Evolutionary conservation across 2,113 vertebrate species (phyloP).

Genomic region (Elgaria multicarinata): DNA sequence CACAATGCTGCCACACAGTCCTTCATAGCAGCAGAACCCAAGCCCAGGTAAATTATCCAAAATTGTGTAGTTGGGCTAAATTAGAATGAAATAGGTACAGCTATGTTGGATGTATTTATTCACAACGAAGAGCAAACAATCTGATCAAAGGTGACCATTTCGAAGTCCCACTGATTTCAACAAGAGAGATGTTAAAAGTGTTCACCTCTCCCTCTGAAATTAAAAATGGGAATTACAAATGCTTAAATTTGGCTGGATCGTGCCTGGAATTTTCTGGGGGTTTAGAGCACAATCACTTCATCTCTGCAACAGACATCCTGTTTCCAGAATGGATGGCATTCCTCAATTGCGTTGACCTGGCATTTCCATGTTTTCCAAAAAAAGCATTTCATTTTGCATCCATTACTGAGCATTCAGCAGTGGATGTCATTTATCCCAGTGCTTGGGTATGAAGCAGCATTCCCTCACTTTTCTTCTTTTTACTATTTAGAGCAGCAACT

Average conservation of each 20-base stretch:
- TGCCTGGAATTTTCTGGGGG: no score
- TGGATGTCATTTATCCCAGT: no score
- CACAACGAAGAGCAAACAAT: not conserved
- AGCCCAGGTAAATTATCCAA: not conserved
- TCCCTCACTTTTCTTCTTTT: not conserved
- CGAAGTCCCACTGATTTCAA: not conserved
- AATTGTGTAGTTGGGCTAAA: not conserved
- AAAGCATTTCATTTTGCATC: not conserved
- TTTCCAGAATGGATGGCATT: fast-evolving
- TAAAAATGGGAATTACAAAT: not conserved
- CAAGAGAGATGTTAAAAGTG: not conserved
- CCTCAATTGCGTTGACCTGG: no score
- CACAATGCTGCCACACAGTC: not conserved
- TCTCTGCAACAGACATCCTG: not conserved
- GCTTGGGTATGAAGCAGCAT: not conserved
- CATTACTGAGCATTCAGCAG: not conserved
- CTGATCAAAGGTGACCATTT: not conserved
- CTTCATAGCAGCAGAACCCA: not conserved
- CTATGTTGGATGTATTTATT: not conserved
- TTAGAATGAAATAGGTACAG: not conserved
- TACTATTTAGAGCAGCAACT: fast-evolving
- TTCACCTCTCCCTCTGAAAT: not conserved
- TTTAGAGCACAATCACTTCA: no score
- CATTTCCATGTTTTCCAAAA: no score
- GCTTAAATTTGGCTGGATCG: not conserved